These are phyloP conservation scores for Tenualosa ilisha DNA, from an alignment of 2,797 vertebrate genomes.

Conservation along the genomic window DNA sequence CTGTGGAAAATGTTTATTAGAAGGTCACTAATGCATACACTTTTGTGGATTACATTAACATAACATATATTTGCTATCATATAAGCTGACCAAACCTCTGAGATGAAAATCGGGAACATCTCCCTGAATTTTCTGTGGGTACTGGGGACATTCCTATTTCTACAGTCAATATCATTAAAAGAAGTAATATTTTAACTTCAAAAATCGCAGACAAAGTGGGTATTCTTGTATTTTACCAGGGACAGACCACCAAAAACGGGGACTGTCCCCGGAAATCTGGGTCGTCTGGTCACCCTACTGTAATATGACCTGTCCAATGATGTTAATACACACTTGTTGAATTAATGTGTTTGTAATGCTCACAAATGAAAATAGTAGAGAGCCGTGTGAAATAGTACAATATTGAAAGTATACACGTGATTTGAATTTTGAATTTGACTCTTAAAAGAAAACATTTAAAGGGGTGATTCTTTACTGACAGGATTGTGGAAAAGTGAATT, in stretches of 20 bases:
- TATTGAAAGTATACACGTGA: not conserved
- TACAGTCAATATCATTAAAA: no score
- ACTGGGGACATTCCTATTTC: no score
- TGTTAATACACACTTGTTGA: not conserved
- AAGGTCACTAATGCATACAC: not conserved
- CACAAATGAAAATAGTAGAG: not conserved
- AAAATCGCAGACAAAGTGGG: no score
- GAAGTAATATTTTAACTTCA: no score
- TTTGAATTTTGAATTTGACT: not conserved
- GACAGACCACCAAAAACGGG: no score
- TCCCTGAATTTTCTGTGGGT: no score
- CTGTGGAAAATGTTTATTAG: not conserved
- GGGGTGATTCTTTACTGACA: not conserved
- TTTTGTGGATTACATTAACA: not conserved
- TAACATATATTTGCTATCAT: not conserved
- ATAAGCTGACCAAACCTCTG: no score
- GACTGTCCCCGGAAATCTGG: no score
- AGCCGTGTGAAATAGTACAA: not conserved
- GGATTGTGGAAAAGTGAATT: not conserved
- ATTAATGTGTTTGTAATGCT: not conserved
- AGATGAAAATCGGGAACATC: no score
- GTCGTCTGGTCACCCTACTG: no score
- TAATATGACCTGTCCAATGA: not conserved
- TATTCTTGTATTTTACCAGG: no score
- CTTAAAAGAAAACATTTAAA: not conserved